These are phyloP conservation scores for Whitmania pigra DNA, from an alignment of 1,140 invertebrate species.

Conservation along the genomic window DNA sequence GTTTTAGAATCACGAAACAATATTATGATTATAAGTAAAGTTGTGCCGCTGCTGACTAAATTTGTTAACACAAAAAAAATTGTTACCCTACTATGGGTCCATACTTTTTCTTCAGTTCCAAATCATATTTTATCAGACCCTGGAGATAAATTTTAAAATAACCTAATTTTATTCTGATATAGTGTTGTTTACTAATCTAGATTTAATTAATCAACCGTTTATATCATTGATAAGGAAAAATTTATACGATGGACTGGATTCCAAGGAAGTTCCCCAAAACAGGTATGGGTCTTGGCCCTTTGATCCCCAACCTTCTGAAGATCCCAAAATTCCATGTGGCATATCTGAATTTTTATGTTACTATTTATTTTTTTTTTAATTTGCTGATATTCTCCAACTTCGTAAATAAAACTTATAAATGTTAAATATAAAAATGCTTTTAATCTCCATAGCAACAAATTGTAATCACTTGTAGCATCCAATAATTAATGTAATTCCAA, in stretches of 20 bases:
- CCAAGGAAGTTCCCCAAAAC: constrained; percentile 14
- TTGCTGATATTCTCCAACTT: no score
- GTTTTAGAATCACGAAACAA: no score
- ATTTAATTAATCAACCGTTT: no score
- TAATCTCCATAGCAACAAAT: no score
- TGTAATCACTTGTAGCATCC: no score
- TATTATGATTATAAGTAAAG: no score
- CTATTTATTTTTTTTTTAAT: no score
- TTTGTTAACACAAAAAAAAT: neutral
- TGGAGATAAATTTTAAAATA: neutral
- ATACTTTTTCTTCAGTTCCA: constrained; percentile 4
- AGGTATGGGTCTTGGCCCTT: constrained; percentile 15
- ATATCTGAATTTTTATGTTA: neutral
- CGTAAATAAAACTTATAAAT: no score
- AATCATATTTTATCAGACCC: neutral
- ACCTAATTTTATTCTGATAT: neutral
- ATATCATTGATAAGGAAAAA: neutral
- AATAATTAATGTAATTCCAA: no score
- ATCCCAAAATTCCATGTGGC: constrained; percentile 10
- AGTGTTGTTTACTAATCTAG: neutral
- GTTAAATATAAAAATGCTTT: no score
- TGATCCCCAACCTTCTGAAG: constrained; percentile 16
- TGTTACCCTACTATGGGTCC: constrained; percentile 1
- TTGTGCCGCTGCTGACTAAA: neutral
- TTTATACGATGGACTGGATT: neutral